Evolutionary conservation across 2,113 vertebrate species (phyloP).

Genomic region (Hemichromis elongatus): DNA sequence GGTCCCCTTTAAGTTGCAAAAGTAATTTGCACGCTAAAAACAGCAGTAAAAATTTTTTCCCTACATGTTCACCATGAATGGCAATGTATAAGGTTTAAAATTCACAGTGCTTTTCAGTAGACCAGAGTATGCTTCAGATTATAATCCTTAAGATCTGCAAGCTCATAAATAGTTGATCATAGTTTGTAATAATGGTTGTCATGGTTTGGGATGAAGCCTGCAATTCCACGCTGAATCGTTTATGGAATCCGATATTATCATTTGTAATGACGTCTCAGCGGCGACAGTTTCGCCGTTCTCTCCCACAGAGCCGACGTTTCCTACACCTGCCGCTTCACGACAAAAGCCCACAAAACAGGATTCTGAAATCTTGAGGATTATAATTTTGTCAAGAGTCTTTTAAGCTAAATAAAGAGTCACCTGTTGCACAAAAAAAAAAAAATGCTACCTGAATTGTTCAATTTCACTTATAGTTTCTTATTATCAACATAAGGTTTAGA

Average conservation of each 20-base stretch:
- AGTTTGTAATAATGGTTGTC: not conserved
- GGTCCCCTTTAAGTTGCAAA: not conserved
- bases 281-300: not conserved
- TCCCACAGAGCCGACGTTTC: not conserved
- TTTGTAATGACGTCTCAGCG: not conserved
- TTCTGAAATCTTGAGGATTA: not conserved
- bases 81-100: not conserved
- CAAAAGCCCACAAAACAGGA: not conserved
- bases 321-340: not conserved
- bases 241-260: not conserved
- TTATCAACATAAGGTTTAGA: slow-evolving; percentile 47
- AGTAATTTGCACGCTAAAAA: not conserved
- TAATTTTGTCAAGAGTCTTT: not conserved
- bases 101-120: slow-evolving; percentile 45
- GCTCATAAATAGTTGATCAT: not conserved
- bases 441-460: slow-evolving; percentile 47
- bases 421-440: slow-evolving; percentile 10
- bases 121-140: not conserved
- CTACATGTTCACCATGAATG: not conserved
- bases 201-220: not conserved
- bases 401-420: slow-evolving; percentile 1
- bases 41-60: not conserved
- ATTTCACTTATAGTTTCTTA: slow-evolving; percentile 38
- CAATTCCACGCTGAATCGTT: not conserved
- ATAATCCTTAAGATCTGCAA: slow-evolving; percentile 4